Evolutionary conservation across 2,797 vertebrate species (phyloP).

Genomic region (Onychomys torridus): DNA sequence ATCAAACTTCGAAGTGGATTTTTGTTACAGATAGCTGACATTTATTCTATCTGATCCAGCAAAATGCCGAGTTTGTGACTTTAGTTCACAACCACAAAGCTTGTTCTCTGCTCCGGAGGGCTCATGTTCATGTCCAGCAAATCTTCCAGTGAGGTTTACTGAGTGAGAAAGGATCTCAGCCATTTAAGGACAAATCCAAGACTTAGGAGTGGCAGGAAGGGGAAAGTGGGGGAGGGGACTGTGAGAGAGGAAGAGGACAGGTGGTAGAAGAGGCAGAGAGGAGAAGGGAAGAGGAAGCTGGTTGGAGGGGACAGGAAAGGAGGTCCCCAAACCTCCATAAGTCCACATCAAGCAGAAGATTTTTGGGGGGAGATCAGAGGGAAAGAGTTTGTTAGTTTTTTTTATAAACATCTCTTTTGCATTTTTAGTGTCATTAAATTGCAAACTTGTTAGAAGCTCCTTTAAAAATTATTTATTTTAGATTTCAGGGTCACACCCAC

Average conservation of each 20-base stretch:
- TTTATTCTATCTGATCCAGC: background rate
- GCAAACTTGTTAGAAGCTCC: background rate
- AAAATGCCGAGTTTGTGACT: background rate
- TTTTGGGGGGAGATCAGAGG: too few relatives aligned
- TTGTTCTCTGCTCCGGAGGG: too few relatives aligned
- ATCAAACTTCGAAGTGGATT: background rate
- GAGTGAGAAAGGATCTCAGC: background rate
- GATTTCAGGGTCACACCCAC: too few relatives aligned
- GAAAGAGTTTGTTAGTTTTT: background rate
- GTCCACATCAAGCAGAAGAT: rapidly evolving
- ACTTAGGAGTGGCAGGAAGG: background rate
- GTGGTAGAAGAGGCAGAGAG: background rate
- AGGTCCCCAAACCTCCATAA: background rate
- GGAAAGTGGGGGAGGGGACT: background rate
- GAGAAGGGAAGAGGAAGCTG: background rate
- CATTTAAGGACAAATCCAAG: background rate
- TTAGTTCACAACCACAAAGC: background rate
- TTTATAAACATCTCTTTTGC: background rate
- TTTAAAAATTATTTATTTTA: background rate
- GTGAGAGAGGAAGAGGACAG: background rate
- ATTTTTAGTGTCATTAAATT: background rate
- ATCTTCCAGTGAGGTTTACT: background rate
- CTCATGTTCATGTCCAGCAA: background rate
- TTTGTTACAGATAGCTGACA: background rate
- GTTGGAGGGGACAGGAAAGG: too few relatives aligned